A percentile compares a stretch with the other conserved stretches of the same genome.
phyloP scores from a whole-genome alignment of 2,113 vertebrate genomes.

The Corydoras maculifer region DNA sequence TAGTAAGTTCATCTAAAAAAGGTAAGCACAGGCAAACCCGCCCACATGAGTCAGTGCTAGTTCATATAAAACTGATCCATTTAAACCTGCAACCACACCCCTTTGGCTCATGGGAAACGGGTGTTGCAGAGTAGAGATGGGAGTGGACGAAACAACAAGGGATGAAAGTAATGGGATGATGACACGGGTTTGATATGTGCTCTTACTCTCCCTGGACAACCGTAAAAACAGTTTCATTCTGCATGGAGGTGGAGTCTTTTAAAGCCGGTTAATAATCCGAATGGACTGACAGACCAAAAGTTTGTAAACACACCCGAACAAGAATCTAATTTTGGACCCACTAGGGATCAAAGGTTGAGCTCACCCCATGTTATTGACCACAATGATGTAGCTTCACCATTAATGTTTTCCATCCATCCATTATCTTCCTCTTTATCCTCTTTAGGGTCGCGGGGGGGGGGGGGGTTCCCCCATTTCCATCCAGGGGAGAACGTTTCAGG shows the following conservation, averaged over 20 bases:
- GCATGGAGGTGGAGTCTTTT: neutral
- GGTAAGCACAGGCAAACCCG: neutral
- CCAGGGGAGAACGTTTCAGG: too few relatives aligned
- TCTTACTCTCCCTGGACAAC: neutral
- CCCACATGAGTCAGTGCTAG: neutral
- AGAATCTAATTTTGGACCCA: too few relatives aligned
- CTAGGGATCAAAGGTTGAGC: too few relatives aligned
- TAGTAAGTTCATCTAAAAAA: too few relatives aligned
- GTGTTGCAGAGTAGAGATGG: neutral
- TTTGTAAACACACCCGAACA: too few relatives aligned
- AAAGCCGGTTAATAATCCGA: neutral
- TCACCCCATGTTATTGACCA: too few relatives aligned
- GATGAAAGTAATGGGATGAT: slow-evolving; percentile 2
- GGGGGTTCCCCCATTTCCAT: too few relatives aligned
- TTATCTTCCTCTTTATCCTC: too few relatives aligned
- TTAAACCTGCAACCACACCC: neutral
- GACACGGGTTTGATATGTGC: neutral
- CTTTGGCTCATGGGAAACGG: neutral
- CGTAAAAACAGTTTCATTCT: neutral
- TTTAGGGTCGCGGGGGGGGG: too few relatives aligned
- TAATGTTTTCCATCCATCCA: too few relatives aligned
- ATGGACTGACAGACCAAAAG: neutral
- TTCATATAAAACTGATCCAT: slow-evolving; percentile 2
- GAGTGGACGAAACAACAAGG: slow-evolving; percentile 7
- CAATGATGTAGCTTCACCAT: too few relatives aligned